phyloP scores from a whole-genome alignment of 37 sponge, comb jelly and placozoan species.

The Dysidea cf. avara region DNA sequence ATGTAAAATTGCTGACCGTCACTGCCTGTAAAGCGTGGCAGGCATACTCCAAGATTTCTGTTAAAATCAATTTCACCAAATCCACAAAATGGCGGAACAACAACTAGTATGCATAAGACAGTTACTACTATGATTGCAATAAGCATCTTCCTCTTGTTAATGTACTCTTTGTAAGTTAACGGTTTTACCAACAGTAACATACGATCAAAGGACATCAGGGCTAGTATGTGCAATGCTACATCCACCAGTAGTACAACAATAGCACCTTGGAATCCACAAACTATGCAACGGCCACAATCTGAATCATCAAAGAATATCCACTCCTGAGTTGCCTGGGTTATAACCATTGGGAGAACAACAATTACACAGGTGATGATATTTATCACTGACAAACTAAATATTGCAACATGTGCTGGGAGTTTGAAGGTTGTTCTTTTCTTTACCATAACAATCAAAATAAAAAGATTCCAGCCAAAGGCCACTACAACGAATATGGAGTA shows the following conservation, averaged over 20 bases:
- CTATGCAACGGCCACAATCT: constrained; percentile 45
- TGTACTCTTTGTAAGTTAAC: constrained; percentile 48
- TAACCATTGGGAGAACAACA: constrained; percentile 18
- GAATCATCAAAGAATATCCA: constrained; percentile 47
- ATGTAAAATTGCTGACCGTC: constrained; percentile 26
- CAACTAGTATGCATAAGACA: constrained; percentile 25
- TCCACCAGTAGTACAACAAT: constrained; percentile 42
- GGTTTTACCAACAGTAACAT: constrained; percentile 57
- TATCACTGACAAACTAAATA: constrained; percentile 45
- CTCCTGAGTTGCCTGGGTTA: not conserved
- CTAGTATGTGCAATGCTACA: constrained; percentile 54
- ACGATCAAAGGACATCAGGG: constrained; percentile 63
- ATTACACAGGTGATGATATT: constrained; percentile 46
- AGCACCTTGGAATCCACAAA: constrained; percentile 46
- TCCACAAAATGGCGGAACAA: constrained; percentile 47
- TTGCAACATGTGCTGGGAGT: constrained; percentile 66
- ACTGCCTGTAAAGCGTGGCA: constrained; percentile 43
- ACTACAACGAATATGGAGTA: constrained; percentile 55
- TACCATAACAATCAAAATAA: constrained; percentile 50
- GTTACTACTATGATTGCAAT: constrained; percentile 25
- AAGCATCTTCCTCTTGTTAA: constrained; percentile 24
- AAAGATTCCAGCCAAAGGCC: constrained; percentile 67
- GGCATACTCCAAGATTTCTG: constrained; percentile 47
- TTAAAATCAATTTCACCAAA: constrained; percentile 77
- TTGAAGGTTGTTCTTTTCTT: constrained; percentile 42